Conservation (phyloP, 2,888 invertebrate genomes). For the Andrena bicolor region DNA sequence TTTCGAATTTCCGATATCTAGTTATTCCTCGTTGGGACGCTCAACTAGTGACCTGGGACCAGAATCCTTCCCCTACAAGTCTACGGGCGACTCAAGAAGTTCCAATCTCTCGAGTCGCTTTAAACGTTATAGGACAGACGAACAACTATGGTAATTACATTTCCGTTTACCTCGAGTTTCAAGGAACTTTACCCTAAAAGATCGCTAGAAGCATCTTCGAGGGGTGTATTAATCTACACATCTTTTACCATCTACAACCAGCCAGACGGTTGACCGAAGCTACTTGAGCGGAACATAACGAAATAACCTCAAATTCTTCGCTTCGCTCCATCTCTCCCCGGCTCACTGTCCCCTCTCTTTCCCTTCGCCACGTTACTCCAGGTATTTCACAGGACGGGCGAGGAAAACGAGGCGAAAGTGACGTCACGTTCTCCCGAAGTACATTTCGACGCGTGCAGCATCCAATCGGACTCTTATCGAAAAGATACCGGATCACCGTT, state of each 20-base stretch:
- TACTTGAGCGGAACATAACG: conserved; percentile 54
- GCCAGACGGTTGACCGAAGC: conserved; percentile 20
- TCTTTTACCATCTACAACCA: conserved; percentile 34
- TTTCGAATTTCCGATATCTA: conserved; percentile 1
- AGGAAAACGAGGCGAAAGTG: background rate
- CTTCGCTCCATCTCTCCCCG: background rate
- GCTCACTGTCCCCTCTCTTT: background rate
- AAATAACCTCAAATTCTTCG: conserved; percentile 20
- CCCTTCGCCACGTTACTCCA: background rate
- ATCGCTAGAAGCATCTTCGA: conserved; percentile 27
- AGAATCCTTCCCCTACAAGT: background rate
- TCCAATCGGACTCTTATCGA: conserved; percentile 53
- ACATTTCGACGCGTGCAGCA: conserved; percentile 33
- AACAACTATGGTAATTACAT: conserved; percentile 28
- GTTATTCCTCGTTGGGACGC: background rate
- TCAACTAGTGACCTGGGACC: background rate
- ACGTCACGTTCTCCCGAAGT: conserved; percentile 6
- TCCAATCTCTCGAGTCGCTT: conserved; percentile 18
- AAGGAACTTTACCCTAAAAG: conserved; percentile 28
- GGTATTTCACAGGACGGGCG: background rate
- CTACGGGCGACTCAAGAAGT: conserved; percentile 11
- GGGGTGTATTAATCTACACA: conserved; percentile 26
- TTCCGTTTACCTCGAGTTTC: conserved; percentile 28
- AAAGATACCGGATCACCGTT: conserved; percentile 57
- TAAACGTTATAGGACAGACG: conserved; percentile 37